These are phyloP conservation scores for Acleris emargana DNA, from an alignment of 2,888 invertebrate genomes.

Conservation along the genomic window DNA sequence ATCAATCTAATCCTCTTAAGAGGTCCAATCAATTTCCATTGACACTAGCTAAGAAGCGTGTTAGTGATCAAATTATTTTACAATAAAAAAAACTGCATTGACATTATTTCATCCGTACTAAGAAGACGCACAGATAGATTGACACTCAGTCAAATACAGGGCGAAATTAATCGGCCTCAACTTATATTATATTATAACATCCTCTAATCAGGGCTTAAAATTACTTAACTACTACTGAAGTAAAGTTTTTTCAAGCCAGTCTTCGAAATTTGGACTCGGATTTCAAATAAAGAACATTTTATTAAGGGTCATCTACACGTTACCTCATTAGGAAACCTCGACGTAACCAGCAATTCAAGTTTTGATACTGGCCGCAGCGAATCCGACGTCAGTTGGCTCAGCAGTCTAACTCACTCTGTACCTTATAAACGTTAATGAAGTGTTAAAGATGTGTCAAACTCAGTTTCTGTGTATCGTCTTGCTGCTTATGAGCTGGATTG, in stretches of 20 bases:
- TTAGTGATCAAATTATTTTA: too few relatives aligned
- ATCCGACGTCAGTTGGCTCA: conserved; percentile 3
- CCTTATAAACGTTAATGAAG: conserved; percentile 7
- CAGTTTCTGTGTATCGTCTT: conserved; percentile 56
- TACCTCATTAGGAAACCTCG: conserved; percentile 53
- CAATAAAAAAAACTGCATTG: too few relatives aligned
- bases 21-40: not conserved
- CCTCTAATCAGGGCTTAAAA: too few relatives aligned
- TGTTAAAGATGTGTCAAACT: conserved; percentile 59
- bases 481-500: conserved; percentile 66
- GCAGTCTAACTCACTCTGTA: conserved; percentile 3
- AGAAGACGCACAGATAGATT: too few relatives aligned
- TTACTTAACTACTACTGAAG: too few relatives aligned
- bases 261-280: not conserved
- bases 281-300: conserved; percentile 2
- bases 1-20: not conserved
- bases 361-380: conserved; percentile 12
- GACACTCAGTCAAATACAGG: too few relatives aligned
- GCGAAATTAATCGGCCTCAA: too few relatives aligned
- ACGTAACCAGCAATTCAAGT: conserved; percentile 36
- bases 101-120: too few relatives aligned
- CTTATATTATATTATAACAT: too few relatives aligned
- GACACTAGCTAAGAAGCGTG: not conserved
- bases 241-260: too few relatives aligned
- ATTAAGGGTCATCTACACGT: conserved; percentile 40